phyloP scores from a whole-genome alignment of 2,888 invertebrate genomes.

The Sinohyriopsis cumingii region DNA sequence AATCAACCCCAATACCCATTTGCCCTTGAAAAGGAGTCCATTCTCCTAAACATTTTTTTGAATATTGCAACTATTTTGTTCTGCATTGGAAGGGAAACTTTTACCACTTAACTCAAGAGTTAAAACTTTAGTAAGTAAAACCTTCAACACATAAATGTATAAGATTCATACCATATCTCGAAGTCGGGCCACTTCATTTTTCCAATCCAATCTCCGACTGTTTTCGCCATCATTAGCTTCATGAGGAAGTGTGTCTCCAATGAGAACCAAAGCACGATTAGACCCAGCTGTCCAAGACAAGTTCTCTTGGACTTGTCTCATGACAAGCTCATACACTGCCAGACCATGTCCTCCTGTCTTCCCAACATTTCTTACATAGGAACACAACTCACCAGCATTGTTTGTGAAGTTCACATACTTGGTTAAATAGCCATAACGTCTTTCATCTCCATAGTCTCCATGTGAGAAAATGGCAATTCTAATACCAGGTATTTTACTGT shows the following conservation, averaged over 20 bases:
- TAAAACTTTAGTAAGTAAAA: no score
- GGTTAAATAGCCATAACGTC: conserved; percentile 32
- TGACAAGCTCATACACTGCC: conserved; percentile 53
- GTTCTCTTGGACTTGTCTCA: conserved; percentile 30
- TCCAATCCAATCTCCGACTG: no score
- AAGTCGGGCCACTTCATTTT: no score
- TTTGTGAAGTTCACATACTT: conserved; percentile 38
- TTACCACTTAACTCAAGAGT: no score
- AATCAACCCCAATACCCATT: no score
- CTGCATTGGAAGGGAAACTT: no score
- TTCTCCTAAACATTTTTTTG: no score
- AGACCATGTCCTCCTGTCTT: conserved; percentile 39
- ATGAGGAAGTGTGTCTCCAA: conserved; percentile 45
- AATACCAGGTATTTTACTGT: conserved; percentile 5
- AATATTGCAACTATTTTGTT: no score
- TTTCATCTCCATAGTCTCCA: conserved; percentile 46
- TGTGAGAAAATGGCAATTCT: conserved; percentile 46
- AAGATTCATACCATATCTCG: no score
- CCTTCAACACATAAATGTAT: no score
- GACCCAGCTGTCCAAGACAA: conserved; percentile 40
- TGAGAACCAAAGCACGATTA: conserved; percentile 41
- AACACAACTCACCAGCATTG: conserved; percentile 26
- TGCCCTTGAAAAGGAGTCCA: no score
- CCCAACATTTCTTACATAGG: conserved; percentile 32
- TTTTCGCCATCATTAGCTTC: neutral